Conservation (phyloP, 2,888 invertebrate genomes). For the Noctua janthina region DNA sequence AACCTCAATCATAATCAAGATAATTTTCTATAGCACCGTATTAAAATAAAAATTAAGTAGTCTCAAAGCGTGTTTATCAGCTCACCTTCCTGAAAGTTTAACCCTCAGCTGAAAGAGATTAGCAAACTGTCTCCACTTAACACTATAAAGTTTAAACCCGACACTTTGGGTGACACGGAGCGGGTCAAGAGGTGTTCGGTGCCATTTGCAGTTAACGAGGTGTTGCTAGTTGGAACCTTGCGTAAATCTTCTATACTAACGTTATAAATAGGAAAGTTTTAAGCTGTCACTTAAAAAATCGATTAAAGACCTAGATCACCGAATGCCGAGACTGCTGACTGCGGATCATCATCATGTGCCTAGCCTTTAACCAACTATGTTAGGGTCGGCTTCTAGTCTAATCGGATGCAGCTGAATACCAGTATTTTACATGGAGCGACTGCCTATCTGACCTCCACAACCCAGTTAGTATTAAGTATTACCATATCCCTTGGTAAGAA, state of each 20-base stretch:
- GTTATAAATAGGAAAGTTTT: neutral
- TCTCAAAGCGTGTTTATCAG: constrained; percentile 32
- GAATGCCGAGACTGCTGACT: neutral
- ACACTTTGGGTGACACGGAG: constrained; percentile 54
- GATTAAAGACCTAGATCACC: neutral
- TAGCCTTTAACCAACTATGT: no score
- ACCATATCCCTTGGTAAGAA: no score
- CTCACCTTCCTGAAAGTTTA: constrained; percentile 47
- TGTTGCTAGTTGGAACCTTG: constrained; percentile 38
- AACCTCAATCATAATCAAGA: neutral
- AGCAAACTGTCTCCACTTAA: constrained; percentile 64
- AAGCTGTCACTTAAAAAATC: neutral
- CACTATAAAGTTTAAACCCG: constrained; percentile 64
- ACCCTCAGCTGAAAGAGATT: constrained; percentile 56
- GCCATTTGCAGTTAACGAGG: constrained; percentile 57
- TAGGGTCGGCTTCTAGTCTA: no score
- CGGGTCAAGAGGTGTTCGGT: constrained; percentile 61
- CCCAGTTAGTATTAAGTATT: no score
- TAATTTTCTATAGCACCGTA: neutral
- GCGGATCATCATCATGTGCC: no score
- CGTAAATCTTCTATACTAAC: constrained; percentile 21
- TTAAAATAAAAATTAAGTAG: constrained; percentile 24
- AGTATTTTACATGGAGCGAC: no score
- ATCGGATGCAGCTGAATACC: no score
- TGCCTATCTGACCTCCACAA: no score